Base-by-base conservation (phyloP, 2,888 invertebrate species). In the Lepidochrysops patricia region DNA sequence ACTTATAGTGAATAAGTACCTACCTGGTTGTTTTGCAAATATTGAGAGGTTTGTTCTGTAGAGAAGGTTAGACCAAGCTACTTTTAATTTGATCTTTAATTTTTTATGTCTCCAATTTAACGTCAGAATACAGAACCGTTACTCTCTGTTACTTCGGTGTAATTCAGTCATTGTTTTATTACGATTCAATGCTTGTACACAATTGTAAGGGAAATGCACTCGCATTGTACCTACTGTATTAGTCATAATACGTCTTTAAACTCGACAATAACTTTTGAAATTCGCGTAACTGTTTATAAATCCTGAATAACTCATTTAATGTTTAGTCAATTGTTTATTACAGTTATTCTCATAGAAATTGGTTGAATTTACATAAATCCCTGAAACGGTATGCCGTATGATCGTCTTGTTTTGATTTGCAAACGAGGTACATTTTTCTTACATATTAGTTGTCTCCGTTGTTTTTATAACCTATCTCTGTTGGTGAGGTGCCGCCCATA, bases 381-480 rank as follows among this genome's bases (percentile, higher is more conserved):
- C n/a, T n/a, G n/a, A n/a, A n/a, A n/a, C 54, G 54, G 54, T 54
- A 54, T 15, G 26, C n/a, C n/a, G n/a, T n/a, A n/a, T n/a, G 13
- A 27, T 5, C 19, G 48, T 9, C 23, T 19, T 50, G 27, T 26
- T 26, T 54, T 29, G 27, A n/a, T 54, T 54, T 32, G 54, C 54
- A 54, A 54, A 49, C 19, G 12, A 29, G 4, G 29, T 50, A 50
- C 27, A n/a, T 13, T 52, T n/a, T 34, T n/a, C 43, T 57, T 9
- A 37, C 27, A 19, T 9, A 32, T 57, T 34, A 34, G 25, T 26
- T 23, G 35, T 58, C 50, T 7, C 50, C 50, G 32, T 58, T 50
- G 9, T 25, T 50, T 50, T 23, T 34, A 34, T 34, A 25, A 35
- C 9, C 34, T 58, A 15, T 58, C 34, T 50, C 58, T 50, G 13